phyloP scores from a whole-genome alignment of 1,140 invertebrate species.

The Battus philenor region DNA sequence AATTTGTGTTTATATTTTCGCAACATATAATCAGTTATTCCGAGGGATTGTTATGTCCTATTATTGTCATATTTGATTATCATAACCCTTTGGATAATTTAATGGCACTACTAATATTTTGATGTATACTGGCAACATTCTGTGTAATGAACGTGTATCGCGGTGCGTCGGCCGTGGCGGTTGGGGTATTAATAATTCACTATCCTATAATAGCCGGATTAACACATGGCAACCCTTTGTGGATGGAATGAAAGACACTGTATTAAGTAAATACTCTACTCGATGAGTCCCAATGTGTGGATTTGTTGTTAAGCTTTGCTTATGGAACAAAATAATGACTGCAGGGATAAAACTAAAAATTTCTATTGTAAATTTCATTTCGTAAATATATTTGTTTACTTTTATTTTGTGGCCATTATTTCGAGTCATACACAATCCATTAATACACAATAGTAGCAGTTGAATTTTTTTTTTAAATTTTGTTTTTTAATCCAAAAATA shows the following conservation, averaged over 20 bases:
- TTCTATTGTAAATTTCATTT: too few relatives aligned
- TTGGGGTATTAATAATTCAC: constrained; percentile 37
- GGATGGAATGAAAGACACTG: constrained; percentile 60
- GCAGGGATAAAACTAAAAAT: too few relatives aligned
- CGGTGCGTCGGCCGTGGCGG: constrained; percentile 15
- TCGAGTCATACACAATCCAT: too few relatives aligned
- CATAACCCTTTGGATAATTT: constrained; percentile 9
- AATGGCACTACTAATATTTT: constrained; percentile 3
- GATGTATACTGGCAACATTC: constrained; percentile 35
- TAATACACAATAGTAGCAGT: too few relatives aligned
- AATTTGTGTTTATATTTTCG: too few relatives aligned
- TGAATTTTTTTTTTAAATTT: too few relatives aligned
- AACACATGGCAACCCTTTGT: constrained; percentile 65
- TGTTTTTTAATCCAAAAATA: too few relatives aligned
- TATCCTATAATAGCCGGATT: constrained; percentile 64
- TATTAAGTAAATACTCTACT: constrained; percentile 56
- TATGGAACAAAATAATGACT: neutral
- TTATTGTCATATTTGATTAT: constrained; percentile 4
- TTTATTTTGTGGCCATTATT: too few relatives aligned
- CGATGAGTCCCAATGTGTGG: constrained; percentile 40
- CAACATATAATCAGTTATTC: too few relatives aligned
- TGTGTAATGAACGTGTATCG: constrained; percentile 47
- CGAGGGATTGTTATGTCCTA: too few relatives aligned
- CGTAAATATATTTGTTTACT: too few relatives aligned
- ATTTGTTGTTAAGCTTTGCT: constrained; percentile 23